Conservation (phyloP, 2,113 vertebrate species). For the Marmota flaviventris region DNA sequence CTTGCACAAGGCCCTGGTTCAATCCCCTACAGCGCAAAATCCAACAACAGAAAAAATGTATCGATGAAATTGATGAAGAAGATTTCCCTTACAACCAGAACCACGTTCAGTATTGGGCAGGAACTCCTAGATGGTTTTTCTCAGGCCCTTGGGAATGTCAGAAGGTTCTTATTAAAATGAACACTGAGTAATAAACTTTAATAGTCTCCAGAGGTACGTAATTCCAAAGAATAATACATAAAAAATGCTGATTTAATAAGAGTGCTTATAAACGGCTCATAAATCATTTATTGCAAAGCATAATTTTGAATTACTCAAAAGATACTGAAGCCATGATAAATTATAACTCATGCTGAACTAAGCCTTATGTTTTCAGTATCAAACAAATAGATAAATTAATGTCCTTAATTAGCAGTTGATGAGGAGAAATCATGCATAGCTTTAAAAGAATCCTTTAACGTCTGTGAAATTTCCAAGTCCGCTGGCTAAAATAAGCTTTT, state of each 20-base stretch:
- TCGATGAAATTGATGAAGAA: background rate
- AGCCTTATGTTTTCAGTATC: constrained; percentile 73
- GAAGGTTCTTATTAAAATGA: constrained; percentile 80
- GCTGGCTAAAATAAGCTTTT: constrained; percentile 73
- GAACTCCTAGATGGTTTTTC: constrained; percentile 39
- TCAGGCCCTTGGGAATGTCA: constrained; percentile 62
- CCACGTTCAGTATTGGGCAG: background rate
- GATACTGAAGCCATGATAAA: constrained; percentile 71
- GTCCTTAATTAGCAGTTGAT: constrained; percentile 74
- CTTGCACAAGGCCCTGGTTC: background rate
- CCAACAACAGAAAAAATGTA: background rate
- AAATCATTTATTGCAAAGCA: constrained; percentile 76
- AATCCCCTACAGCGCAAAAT: too few species aligned
- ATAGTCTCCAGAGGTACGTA: constrained; percentile 80
- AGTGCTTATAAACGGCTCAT: constrained; percentile 76
- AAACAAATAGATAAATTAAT: constrained; percentile 78
- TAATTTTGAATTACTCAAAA: constrained; percentile 79
- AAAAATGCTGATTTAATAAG: constrained; percentile 83
- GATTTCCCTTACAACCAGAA: background rate
- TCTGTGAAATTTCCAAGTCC: constrained; percentile 63
- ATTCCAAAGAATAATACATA: constrained; percentile 77
- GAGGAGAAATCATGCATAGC: constrained; percentile 60
- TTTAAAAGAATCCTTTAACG: constrained; percentile 73
- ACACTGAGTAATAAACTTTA: constrained; percentile 80
- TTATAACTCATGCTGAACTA: constrained; percentile 71